Percentiles rank a stretch among this genome's conserved stretches.
These are phyloP conservation scores for Gobiocypris rarus DNA, from an alignment of 2,113 vertebrate genomes.

Conservation along the genomic window DNA sequence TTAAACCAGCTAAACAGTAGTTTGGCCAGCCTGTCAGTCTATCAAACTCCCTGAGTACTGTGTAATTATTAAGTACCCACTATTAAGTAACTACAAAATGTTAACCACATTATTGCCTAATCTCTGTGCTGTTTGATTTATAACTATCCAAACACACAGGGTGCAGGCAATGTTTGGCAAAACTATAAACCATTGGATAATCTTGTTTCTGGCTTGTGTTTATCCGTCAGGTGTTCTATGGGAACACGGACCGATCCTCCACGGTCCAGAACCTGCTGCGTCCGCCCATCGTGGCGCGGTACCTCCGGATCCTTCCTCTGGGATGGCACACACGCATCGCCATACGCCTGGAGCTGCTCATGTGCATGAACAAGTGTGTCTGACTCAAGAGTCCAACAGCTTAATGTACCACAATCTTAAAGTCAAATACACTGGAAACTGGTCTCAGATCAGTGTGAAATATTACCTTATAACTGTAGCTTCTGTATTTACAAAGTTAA, in stretches of 20 bases:
- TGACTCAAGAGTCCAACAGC: too few relatives aligned
- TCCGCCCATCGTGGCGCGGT: constrained; percentile 92
- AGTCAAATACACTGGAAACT: background rate
- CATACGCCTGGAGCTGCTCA: constrained; percentile 92
- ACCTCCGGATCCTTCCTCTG: constrained; percentile 89
- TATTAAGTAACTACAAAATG: too few relatives aligned
- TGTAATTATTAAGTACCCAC: too few relatives aligned
- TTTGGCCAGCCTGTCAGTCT: too few relatives aligned
- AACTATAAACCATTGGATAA: background rate
- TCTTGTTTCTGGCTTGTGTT: background rate
- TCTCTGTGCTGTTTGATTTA: background rate
- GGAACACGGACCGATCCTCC: constrained; percentile 92
- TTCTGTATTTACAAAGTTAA: background rate
- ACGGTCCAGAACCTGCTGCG: constrained; percentile 95
- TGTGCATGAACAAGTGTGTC: constrained; percentile 90
- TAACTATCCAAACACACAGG: background rate
- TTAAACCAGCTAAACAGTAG: too few relatives aligned
- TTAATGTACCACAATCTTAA: too few relatives aligned
- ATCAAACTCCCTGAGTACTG: too few relatives aligned
- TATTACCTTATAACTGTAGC: background rate
- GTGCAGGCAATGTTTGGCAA: too few relatives aligned
- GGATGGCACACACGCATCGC: constrained; percentile 99
- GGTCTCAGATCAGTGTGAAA: background rate
- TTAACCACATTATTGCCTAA: background rate
- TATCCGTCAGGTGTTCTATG: constrained; percentile 88